Conservation (phyloP, 2,797 vertebrate genomes). For the Gambelia wislizenii region DNA sequence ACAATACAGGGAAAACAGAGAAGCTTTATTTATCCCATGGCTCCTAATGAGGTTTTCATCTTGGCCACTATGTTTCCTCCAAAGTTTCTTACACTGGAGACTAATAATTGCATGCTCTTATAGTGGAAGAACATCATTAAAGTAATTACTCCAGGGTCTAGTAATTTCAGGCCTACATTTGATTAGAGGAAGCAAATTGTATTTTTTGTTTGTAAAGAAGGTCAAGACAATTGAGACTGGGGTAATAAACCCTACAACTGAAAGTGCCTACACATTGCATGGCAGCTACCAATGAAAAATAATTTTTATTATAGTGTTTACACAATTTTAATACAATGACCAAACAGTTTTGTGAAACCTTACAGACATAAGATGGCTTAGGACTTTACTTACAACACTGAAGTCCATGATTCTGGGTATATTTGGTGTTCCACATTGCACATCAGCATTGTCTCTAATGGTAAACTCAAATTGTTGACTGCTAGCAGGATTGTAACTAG, state of each 20-base stretch:
- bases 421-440: background rate
- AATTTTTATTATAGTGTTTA: slow-evolving; percentile 49
- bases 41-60: slow-evolving; percentile 71
- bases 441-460: background rate
- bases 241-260: slow-evolving; percentile 75
- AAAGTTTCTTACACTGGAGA: slow-evolving; percentile 71
- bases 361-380: background rate
- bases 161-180: slow-evolving; percentile 73
- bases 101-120: slow-evolving; percentile 67
- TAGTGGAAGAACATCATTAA: slow-evolving; percentile 81
- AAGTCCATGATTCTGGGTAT: background rate
- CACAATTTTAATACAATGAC: slow-evolving; percentile 44
- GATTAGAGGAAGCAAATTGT: slow-evolving; percentile 57
- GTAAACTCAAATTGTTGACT: background rate
- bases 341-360: background rate
- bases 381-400: background rate
- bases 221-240: slow-evolving; percentile 77
- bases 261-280: slow-evolving; percentile 77
- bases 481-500: background rate
- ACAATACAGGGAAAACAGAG: slow-evolving; percentile 40
- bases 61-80: slow-evolving; percentile 63
- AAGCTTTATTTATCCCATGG: slow-evolving; percentile 49
- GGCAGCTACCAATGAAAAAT: slow-evolving; percentile 76
- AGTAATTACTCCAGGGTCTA: slow-evolving; percentile 82
- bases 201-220: slow-evolving; percentile 63